Percentiles rank a stretch among this genome's conserved stretches.
Conservation (phyloP, 1,140 invertebrate genomes). For the Brachionus rubens region DNA sequence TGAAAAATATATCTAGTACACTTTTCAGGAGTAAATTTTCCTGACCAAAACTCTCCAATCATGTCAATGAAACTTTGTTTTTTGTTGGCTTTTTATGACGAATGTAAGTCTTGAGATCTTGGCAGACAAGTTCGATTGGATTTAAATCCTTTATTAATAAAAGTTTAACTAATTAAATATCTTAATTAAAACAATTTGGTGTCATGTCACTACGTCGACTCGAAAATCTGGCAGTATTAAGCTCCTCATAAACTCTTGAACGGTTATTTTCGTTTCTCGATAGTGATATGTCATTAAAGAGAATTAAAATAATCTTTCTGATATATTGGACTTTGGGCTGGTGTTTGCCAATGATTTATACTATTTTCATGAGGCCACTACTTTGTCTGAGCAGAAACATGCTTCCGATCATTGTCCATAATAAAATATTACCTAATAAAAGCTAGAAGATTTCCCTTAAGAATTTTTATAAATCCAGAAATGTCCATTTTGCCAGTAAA, state of each 20-base stretch:
- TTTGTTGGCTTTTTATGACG: slow-evolving; percentile 10
- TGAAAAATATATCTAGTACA: slow-evolving; percentile 10
- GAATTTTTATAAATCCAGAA: neutral
- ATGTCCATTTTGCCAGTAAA: neutral
- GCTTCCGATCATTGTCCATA: too few species aligned
- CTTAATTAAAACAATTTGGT: too few species aligned
- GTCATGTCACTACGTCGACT: too few species aligned
- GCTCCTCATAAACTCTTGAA: too few species aligned
- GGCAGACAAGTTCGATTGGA: slow-evolving; percentile 25
- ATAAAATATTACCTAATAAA: neutral
- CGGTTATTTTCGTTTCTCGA: too few species aligned
- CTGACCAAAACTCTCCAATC: slow-evolving; percentile 7
- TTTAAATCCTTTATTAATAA: slow-evolving; percentile 15
- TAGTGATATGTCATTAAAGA: too few species aligned
- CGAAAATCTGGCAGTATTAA: too few species aligned
- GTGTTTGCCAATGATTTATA: slow-evolving; percentile 13
- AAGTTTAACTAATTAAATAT: neutral
- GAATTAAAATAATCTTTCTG: neutral
- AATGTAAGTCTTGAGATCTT: slow-evolving; percentile 7
- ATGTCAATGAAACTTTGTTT: slow-evolving; percentile 1
- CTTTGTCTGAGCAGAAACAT: neutral
- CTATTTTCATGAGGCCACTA: neutral
- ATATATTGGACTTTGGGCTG: slow-evolving; percentile 19
- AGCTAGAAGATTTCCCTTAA: neutral
- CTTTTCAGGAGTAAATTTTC: slow-evolving; percentile 16